Evolutionary conservation across 2,797 vertebrate genomes (phyloP).

Genomic region (Trichosurus vulpecula): DNA sequence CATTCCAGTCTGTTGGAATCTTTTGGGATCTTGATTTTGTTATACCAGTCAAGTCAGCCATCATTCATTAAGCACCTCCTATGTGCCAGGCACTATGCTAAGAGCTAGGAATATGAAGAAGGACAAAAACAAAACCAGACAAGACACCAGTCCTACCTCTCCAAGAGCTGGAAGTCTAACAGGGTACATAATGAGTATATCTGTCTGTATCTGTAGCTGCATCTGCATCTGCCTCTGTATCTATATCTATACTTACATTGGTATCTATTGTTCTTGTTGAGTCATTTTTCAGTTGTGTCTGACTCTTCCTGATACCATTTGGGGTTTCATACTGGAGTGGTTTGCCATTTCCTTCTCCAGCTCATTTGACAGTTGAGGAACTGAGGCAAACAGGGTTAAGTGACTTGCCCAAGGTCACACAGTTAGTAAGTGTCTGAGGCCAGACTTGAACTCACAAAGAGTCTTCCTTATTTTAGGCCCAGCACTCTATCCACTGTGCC

Average conservation of each 20-base stretch:
- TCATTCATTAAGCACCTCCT: neutral
- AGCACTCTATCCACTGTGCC: neutral
- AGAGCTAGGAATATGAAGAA: neutral
- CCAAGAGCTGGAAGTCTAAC: neutral
- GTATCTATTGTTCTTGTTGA: neutral
- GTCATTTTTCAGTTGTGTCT: neutral
- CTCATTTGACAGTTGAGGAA: neutral
- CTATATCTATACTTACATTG: neutral
- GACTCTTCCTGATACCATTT: neutral
- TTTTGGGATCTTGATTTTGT: neutral
- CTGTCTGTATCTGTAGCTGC: neutral
- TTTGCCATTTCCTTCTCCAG: neutral
- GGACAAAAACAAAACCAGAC: neutral
- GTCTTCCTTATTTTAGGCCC: neutral
- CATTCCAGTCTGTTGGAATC: neutral
- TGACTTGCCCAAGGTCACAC: neutral
- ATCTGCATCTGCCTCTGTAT: neutral
- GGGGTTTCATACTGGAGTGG: neutral
- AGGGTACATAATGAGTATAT: neutral
- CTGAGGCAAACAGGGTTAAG: neutral
- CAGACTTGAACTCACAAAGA: neutral
- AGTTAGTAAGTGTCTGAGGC: neutral
- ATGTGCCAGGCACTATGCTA: neutral
- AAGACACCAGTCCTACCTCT: neutral
- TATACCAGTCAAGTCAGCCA: neutral